phyloP scores from a whole-genome alignment of 2,113 vertebrate species.

The Origma solitaria region DNA sequence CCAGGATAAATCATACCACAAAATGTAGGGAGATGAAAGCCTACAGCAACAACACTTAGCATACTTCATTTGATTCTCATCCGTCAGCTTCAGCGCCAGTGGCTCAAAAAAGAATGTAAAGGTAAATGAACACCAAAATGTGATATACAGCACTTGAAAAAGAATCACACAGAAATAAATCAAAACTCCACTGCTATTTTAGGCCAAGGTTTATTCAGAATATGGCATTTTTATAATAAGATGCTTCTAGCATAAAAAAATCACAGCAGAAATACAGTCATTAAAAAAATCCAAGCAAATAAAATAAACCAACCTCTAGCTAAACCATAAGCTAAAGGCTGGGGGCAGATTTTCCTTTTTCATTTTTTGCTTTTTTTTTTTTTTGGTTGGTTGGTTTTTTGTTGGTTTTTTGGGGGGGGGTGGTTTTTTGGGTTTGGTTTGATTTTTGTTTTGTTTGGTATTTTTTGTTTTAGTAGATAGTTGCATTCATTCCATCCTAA shows the following conservation, averaged over 20 bases:
- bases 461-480: neutral
- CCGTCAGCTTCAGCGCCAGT: conserved; percentile 76
- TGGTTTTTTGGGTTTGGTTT: too few relatives aligned
- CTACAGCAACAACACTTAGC: conserved; percentile 79
- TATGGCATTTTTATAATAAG: conserved; percentile 32
- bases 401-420: too few relatives aligned
- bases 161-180: conserved; percentile 68
- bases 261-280: neutral
- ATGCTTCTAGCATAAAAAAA: conserved; percentile 7
- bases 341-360: neutral
- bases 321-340: neutral
- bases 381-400: neutral
- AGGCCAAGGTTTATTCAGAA: conserved; percentile 60
- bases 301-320: neutral
- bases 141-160: conserved; percentile 75
- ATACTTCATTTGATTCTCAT: conserved; percentile 90
- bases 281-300: neutral
- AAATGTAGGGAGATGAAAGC: conserved; percentile 75
- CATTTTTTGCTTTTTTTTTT: neutral
- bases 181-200: conserved; percentile 63
- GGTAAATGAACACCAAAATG: conserved; percentile 77
- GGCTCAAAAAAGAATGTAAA: conserved; percentile 74
- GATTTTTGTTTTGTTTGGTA: neutral
- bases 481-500: neutral
- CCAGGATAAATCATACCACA: conserved; percentile 79